Conservation (phyloP, 2,797 vertebrate species). For the Galago senegalensis region DNA sequence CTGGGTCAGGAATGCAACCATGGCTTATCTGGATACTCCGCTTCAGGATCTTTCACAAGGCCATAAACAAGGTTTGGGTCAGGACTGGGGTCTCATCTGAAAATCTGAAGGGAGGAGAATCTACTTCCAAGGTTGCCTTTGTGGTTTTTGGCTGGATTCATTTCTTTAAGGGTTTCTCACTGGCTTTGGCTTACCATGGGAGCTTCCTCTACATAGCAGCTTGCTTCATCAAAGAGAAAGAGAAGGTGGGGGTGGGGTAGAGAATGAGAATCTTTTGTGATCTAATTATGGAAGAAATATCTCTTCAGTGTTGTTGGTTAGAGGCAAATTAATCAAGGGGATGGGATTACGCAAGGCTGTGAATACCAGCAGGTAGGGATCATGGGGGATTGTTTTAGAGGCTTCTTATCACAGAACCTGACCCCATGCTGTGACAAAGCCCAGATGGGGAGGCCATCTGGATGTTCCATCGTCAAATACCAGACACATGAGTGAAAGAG, state of each 20-base stretch:
- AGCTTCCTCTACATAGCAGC: background rate
- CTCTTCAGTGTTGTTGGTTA: slow-evolving; percentile 18
- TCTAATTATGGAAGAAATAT: slow-evolving; percentile 33
- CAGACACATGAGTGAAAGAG: slow-evolving; percentile 26
- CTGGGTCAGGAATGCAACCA: background rate
- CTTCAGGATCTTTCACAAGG: background rate
- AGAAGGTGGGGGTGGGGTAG: background rate
- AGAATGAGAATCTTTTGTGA: slow-evolving; percentile 17
- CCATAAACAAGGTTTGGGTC: background rate
- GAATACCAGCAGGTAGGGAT: slow-evolving; percentile 56
- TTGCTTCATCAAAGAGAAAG: background rate
- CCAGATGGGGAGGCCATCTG: background rate
- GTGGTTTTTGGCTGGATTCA: slow-evolving; percentile 1
- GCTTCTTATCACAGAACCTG: slow-evolving; percentile 56
- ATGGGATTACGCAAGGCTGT: slow-evolving; percentile 9
- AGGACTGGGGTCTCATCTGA: background rate
- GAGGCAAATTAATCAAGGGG: slow-evolving; percentile 43
- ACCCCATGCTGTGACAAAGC: slow-evolving; percentile 11
- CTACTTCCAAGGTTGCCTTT: background rate
- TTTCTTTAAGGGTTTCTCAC: slow-evolving; percentile 15
- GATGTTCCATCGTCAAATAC: slow-evolving; percentile 2
- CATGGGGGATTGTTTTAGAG: background rate
- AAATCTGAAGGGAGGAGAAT: background rate
- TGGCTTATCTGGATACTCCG: background rate
- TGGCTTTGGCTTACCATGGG: slow-evolving; percentile 14